A percentile compares a stretch with the other conserved stretches of the same genome.
Evolutionary conservation across 2,797 vertebrate species (phyloP).

Genomic region (Heteromormyrus szaboi): DNA sequence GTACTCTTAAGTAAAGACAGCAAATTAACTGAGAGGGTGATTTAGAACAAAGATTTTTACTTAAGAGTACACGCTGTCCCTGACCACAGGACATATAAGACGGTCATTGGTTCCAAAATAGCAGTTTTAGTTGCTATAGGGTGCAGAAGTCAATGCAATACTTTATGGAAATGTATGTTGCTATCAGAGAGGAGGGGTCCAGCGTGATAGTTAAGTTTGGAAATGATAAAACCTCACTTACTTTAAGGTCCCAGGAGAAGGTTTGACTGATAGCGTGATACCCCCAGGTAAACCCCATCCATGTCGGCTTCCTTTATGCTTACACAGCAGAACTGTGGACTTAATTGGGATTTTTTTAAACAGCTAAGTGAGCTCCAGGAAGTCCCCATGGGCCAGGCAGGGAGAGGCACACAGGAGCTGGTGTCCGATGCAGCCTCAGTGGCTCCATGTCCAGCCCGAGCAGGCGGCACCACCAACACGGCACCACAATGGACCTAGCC

Average conservation of each 20-base stretch:
- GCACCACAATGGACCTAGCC: neutral
- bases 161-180: neutral
- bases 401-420: neutral
- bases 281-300: slow-evolving; percentile 23
- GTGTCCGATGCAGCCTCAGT: neutral
- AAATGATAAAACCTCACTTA: slow-evolving; percentile 20
- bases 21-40: neutral
- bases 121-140: neutral
- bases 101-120: slow-evolving; percentile 1
- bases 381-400: slow-evolving; percentile 28
- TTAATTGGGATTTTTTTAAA: slow-evolving; percentile 34
- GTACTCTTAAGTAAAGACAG: neutral
- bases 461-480: neutral
- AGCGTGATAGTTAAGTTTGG: slow-evolving; percentile 19
- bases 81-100: slow-evolving; percentile 5
- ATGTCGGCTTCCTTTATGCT: slow-evolving; percentile 27
- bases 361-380: slow-evolving; percentile 32
- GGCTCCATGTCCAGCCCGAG: neutral
- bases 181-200: neutral
- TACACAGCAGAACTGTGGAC: slow-evolving; percentile 32
- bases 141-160: neutral
- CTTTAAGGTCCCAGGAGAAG: slow-evolving; percentile 22
- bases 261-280: slow-evolving; percentile 28
- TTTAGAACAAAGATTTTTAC: neutral
- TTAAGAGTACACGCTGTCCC: neutral